phyloP scores from a whole-genome alignment of 2,113 vertebrate species.

The Thymallus thymallus region DNA sequence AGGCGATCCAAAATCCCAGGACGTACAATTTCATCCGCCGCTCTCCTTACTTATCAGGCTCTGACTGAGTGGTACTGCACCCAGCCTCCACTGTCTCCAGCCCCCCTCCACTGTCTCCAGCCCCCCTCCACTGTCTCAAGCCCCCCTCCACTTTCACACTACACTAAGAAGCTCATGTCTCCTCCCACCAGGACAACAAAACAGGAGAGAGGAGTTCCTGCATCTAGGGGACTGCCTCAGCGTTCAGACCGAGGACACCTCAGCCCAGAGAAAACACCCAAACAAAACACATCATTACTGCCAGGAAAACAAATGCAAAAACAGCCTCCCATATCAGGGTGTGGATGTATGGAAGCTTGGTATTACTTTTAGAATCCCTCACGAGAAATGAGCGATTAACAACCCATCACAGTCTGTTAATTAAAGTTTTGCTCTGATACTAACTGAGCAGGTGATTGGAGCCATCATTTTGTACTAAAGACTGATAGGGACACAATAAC shows the following conservation, averaged over 20 bases:
- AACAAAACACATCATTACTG: background rate
- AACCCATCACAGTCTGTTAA: background rate
- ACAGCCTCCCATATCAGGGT: background rate
- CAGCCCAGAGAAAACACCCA: background rate
- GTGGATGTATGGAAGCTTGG: background rate
- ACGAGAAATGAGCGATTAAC: background rate
- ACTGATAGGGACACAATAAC: too few relatives aligned
- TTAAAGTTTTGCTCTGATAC: background rate
- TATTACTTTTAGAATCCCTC: slow-evolving; percentile 1
- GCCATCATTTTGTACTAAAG: too few relatives aligned
- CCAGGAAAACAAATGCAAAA: background rate
- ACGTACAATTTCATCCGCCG: slow-evolving; percentile 18
- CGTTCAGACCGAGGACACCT: background rate
- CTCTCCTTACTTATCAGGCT: slow-evolving; percentile 13
- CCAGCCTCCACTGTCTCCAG: background rate
- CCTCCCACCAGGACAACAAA: background rate
- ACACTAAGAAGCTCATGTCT: background rate
- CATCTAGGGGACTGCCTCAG: background rate
- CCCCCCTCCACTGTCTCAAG: background rate
- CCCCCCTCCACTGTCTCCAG: background rate
- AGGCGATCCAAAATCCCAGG: slow-evolving; percentile 38
- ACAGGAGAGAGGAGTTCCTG: background rate
- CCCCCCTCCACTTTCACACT: background rate
- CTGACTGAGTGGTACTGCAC: background rate
- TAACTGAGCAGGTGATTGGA: slow-evolving; percentile 2